Conservation (phyloP, 1,140 invertebrate species). For the Saccostrea cuccullata region DNA sequence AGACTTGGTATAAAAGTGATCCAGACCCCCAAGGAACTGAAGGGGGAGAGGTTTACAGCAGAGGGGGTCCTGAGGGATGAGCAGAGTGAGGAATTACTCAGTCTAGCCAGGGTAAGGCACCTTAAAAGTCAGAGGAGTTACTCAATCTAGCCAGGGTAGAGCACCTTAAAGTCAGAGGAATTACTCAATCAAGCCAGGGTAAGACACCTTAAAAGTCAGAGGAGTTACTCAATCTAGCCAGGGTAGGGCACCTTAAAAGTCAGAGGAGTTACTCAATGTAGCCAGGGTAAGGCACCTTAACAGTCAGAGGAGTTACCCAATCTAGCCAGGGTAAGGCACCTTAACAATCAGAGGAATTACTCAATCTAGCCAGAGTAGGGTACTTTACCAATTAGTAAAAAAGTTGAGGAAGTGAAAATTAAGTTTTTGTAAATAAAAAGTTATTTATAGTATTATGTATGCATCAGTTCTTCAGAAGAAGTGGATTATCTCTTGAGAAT, state of each 20-base stretch:
- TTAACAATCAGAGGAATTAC: too few relatives aligned
- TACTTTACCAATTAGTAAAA: too few relatives aligned
- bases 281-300: slow-evolving; percentile 49
- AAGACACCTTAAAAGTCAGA: slow-evolving; percentile 39
- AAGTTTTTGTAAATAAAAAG: too few relatives aligned
- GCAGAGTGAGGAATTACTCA: slow-evolving; percentile 80
- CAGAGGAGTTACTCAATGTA: too few relatives aligned
- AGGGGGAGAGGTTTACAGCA: slow-evolving; percentile 74
- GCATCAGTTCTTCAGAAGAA: too few relatives aligned
- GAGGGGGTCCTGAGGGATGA: slow-evolving; percentile 79
- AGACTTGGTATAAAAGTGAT: slow-evolving; percentile 67
- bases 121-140: background rate
- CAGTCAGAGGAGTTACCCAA: slow-evolving; percentile 80
- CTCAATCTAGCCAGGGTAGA: background rate
- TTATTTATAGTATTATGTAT: too few relatives aligned
- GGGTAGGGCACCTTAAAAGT: too few relatives aligned
- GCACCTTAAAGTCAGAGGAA: slow-evolving; percentile 56
- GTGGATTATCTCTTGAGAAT: too few relatives aligned
- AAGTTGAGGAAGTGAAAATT: too few relatives aligned
- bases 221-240: too few relatives aligned
- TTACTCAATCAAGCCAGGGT: slow-evolving; percentile 80
- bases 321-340: slow-evolving; percentile 78
- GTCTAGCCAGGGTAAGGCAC: slow-evolving; percentile 78
- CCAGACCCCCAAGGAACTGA: slow-evolving; percentile 71
- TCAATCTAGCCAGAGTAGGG: too few relatives aligned